Base-by-base conservation (phyloP, 1,140 invertebrate species). In the Euura saliciscinereae region DNA sequence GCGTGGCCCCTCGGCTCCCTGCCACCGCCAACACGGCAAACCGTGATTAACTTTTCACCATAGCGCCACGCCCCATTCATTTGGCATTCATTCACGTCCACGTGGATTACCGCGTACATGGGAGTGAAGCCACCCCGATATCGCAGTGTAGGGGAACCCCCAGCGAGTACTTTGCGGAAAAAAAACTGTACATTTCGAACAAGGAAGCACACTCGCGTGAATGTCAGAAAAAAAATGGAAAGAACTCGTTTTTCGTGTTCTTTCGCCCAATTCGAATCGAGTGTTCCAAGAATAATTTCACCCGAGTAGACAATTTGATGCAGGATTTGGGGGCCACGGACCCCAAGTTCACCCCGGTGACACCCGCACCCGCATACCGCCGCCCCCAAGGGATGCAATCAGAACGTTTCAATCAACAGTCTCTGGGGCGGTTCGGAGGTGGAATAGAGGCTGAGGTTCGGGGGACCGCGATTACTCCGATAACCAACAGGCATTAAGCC, bases 31-130 rank as follows among this genome's bases (percentile, higher is more conserved):
- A 83, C 85, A 87, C 82, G 82, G 84, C 84, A 85, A 87, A 85
- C 84, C 84, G 84, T 88, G 86, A 88, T 88, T 88, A 88, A 88
- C 86, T 88, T 88, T 88, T 87, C 83, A 82, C 82, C 83, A 81
- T 83, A 79, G 80, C 79, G 80, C 79, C 82, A 82, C 83, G 76
- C 85, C 83, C 84, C 79, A 86, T 87, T 87, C 85, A 86, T 88
- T 87, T 86, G 83, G 84, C 83, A 87, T 87, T 87, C 86, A 87
- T 87, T 86, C 83, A 83, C 78, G 83, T 86, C 82, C 83, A 79
- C 84, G 82, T 81, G 82, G 83, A 88, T 87, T 86, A 85, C 78
- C 71, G 10, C 51, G 51, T n/a, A 59, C 65, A 72, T 75, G 75
- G 45, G 44, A 65, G 68, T 65, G 70, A 44, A 69, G 13, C 68